Base-by-base conservation (phyloP, 2,888 invertebrate species). In the Cerceris ruficornis region DNA sequence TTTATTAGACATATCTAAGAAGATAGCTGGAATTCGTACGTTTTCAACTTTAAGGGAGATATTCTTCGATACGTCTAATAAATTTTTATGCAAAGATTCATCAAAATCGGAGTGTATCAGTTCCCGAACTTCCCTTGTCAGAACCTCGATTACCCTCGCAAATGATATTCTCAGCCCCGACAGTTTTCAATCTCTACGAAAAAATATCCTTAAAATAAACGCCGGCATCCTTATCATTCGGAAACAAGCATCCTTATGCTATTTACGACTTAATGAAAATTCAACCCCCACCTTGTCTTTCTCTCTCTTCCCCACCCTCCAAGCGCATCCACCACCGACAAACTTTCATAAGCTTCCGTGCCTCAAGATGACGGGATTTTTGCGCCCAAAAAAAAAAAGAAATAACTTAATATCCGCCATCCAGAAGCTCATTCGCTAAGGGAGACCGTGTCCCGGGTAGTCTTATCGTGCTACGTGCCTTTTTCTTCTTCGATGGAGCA, bases 341-440 rank as follows among this genome's bases (percentile, higher is more conserved):
- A 46, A 66, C 50, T 68, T 72, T 75, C 71, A 80, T 75, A 71
- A 80, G 61, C 65, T 69, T 17, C 39, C 58, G 15, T 28, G 14
- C 43, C 69, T 62, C 68, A 43, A 46, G 75, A 55, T 55, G 67
- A 57, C 49, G 65, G 52, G 72, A 80, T 80, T 80, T 80, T 67
- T 60, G 42, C 42, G 15, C 9, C 4, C 13, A 43, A 66, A 54
- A 66, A 64, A 75, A 75, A 42, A 68, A 4, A 28, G 28, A 50
- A 71, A 71, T 74, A 80, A 80, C 71, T 75, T 80, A 80, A 80
- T 75, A 80, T 80, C 75, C 75, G 75, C 75, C 75, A 55, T 61
- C 59, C 50, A 69, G 71, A 59, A 80, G 75, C 70, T 59, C 64
- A 70, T 68, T 82, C 64, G 65, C 66, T 46, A 67, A 73, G 62